Conservation (phyloP, 2,888 invertebrate species). For the Eupithecia dodoneata region DNA sequence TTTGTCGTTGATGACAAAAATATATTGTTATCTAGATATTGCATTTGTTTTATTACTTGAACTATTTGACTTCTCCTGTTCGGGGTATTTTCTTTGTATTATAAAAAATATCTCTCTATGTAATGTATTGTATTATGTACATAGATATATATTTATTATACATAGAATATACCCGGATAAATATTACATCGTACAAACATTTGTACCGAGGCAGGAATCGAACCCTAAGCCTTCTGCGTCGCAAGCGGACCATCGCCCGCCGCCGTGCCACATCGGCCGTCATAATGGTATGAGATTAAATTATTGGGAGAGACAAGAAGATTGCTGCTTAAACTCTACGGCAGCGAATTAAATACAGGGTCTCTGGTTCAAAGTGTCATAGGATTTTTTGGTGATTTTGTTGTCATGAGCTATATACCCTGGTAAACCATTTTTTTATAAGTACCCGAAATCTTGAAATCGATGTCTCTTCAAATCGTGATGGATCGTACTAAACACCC, state of each 20-base stretch:
- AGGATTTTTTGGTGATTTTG: neutral
- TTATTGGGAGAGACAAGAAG: neutral
- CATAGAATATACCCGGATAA: too few relatives aligned
- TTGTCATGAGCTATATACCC: neutral
- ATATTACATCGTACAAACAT: too few relatives aligned
- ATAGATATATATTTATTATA: too few relatives aligned
- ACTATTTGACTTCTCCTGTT: neutral
- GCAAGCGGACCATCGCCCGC: too few relatives aligned
- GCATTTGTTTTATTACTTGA: conserved; percentile 51
- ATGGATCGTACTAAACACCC: neutral
- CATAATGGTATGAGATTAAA: too few relatives aligned
- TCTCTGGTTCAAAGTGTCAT: neutral
- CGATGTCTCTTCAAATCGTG: neutral
- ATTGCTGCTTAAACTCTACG: neutral
- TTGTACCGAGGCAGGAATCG: too few relatives aligned
- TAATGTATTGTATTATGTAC: too few relatives aligned
- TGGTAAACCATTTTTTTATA: neutral
- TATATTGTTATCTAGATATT: conserved; percentile 83
- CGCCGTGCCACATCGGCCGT: too few relatives aligned
- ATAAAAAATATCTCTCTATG: too few relatives aligned
- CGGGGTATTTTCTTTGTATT: too few relatives aligned
- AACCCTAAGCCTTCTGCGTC: too few relatives aligned
- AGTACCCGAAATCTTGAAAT: too few relatives aligned
- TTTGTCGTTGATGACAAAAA: conserved; percentile 84
- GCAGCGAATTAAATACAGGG: neutral